phyloP scores from a whole-genome alignment of 37 sponge, comb jelly and placozoan species.

The Spongilla lacustris region DNA sequence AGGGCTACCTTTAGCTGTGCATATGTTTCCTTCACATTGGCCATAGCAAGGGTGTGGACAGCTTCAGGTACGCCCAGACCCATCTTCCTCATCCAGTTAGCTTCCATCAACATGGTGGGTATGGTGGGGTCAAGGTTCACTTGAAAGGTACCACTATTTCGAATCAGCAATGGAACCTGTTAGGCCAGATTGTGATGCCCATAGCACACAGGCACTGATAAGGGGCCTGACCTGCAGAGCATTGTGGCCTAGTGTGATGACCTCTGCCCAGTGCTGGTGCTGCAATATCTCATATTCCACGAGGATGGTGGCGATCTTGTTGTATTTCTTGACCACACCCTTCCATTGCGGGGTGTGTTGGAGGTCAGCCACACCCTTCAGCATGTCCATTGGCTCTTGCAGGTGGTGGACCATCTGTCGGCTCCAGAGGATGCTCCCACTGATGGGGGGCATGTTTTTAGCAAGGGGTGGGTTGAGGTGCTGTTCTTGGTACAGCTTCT shows the following conservation, averaged over 20 bases:
- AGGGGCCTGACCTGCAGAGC: conserved; percentile 45
- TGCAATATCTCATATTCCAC: conserved; percentile 92
- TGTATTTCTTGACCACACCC: conserved; percentile 74
- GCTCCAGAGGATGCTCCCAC: conserved; percentile 85
- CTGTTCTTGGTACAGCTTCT: conserved; percentile 56
- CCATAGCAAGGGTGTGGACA: conserved; percentile 34
- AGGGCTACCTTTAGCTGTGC: conserved; percentile 59
- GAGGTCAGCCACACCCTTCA: conserved; percentile 49
- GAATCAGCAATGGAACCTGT: conserved; percentile 58
- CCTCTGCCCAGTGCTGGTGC: conserved; percentile 81
- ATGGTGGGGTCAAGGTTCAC: conserved; percentile 86
- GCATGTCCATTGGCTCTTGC: conserved; percentile 77
- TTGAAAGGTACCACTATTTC: conserved; percentile 36
- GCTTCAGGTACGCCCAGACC: conserved; percentile 64
- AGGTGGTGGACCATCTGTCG: conserved; percentile 79
- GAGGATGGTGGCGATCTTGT: conserved; percentile 83
- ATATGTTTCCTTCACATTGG: conserved; percentile 68
- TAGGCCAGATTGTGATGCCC: not conserved
- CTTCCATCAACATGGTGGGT: conserved; percentile 77
- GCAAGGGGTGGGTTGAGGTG: conserved; percentile 70
- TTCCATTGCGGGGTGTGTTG: conserved; percentile 54
- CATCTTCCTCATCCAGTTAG: conserved; percentile 84
- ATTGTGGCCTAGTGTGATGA: conserved; percentile 32
- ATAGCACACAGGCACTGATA: not conserved
- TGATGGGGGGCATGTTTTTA: conserved; percentile 80